Base-by-base conservation (phyloP, 2,888 invertebrate genomes). In the Diaprepes abbreviatus region DNA sequence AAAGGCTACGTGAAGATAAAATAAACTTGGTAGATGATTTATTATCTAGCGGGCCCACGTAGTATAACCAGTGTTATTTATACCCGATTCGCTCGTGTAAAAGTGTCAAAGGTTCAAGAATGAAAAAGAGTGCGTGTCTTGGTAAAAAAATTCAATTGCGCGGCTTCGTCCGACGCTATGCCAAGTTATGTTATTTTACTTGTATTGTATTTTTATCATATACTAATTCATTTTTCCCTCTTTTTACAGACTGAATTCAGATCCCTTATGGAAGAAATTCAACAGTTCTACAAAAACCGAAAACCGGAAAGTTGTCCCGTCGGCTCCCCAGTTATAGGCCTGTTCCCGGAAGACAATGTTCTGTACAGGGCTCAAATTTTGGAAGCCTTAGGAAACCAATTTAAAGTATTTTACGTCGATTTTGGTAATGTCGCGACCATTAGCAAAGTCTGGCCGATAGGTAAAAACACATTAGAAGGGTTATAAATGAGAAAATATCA, bases 371-470 rank as follows among this genome's bases (percentile, higher is more conserved):
- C 92, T 0, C 88, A 88, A 33, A 85, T 93, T 0, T 79, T 90
- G 0, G 86, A 89, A 2, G 85, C 87, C 2, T 10, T 65, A 2
- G 78, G 75, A 5, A 64, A 50, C 12, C 36, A 57, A 7, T 90
- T 89, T 80, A 87, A 89, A 65, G 91, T 94, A 0, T 87, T 89
- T 21, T 93, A 91, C 78, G 87, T 94, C 0, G 94, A 94, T 82
- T 93, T 91, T 76, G 94, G 94, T 2, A 93, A 93, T 77, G 87
- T 87, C 64, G 89, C 90, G 38, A 84, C 88, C 0, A 90, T 93
- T 0, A 87, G 88, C 48, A 90, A 91, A 75, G 88, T 93, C 19
- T 93, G 91, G 88, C 88, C 89, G 57, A 85, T 93, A 67, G 71
- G 71, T 71, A 52, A 62, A n/a, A n/a, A n/a, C n/a, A n/a, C n/a